These are phyloP conservation scores for Trachymyrmex septentrionalis DNA, from an alignment of 1,140 invertebrate species.

Conservation along the genomic window DNA sequence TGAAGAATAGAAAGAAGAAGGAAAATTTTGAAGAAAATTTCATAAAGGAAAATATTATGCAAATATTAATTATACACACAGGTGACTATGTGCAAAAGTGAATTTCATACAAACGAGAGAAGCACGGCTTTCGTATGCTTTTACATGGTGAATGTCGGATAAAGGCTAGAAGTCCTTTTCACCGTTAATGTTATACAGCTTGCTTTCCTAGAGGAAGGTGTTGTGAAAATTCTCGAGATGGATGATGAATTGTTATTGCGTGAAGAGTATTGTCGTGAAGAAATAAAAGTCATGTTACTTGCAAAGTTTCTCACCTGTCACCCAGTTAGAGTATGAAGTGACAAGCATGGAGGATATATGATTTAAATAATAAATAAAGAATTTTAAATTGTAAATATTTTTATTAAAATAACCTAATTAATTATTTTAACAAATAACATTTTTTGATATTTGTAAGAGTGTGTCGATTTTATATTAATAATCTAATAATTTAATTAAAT, in stretches of 20 bases:
- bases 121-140: constrained; percentile 25
- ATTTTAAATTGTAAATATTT: background rate
- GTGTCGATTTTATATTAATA: background rate
- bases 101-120: background rate
- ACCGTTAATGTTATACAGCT: background rate
- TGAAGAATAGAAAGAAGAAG: background rate
- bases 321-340: background rate
- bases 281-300: constrained; percentile 34
- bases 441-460: background rate
- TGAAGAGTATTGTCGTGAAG: constrained; percentile 21
- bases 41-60: constrained; percentile 15
- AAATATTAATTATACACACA: constrained; percentile 25
- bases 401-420: constrained; percentile 1
- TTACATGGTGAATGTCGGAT: constrained; percentile 21
- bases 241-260: constrained; percentile 36
- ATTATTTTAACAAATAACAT: background rate
- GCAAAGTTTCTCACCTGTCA: background rate
- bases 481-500: background rate
- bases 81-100: background rate
- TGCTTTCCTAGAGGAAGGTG: background rate
- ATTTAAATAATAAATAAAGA: background rate
- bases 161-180: constrained; percentile 32
- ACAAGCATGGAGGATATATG: background rate
- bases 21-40: background rate
- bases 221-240: background rate